A percentile compares a stretch with the other conserved stretches of the same genome.
phyloP scores from a whole-genome alignment of 1,140 invertebrate genomes.

The Tetramorium parvispinum region DNA sequence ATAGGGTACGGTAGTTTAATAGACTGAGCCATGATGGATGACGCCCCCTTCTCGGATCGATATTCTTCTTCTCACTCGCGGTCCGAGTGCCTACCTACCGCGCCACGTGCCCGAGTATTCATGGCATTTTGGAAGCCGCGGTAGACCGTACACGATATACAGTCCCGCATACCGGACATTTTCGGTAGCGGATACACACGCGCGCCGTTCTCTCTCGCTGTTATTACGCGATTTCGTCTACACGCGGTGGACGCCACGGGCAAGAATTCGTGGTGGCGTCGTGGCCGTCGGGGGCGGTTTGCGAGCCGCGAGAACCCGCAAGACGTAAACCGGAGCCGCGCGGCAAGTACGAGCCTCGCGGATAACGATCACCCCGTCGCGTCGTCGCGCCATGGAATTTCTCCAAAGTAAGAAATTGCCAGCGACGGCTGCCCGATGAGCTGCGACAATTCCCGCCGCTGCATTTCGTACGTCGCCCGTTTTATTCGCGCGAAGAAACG shows the following conservation, averaged over 20 bases:
- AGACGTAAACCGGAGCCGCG: not conserved
- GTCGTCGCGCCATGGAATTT: conserved; percentile 57
- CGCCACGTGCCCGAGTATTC: conserved; percentile 61
- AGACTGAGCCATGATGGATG: conserved; percentile 80
- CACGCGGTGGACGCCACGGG: conserved; percentile 46
- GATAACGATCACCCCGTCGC: conserved; percentile 58
- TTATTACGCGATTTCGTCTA: conserved; percentile 69
- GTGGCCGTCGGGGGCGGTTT: conserved; percentile 22
- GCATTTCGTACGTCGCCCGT: conserved; percentile 27
- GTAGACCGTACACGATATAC: conserved; percentile 55
- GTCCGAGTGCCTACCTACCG: conserved; percentile 55
- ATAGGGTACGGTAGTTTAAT: conserved; percentile 77
- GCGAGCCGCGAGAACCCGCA: conserved; percentile 8
- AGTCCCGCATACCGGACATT: conserved; percentile 69
- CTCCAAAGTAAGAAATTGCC: conserved; percentile 65
- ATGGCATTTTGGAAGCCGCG: conserved; percentile 67
- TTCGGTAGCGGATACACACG: conserved; percentile 35
- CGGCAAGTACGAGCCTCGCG: conserved; percentile 58
- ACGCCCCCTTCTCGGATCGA: conserved; percentile 67
- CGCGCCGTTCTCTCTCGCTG: not conserved
- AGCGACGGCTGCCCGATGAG: conserved; percentile 16
- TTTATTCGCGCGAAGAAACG: conserved; percentile 51
- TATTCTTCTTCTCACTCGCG: conserved; percentile 71
- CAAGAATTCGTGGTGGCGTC: conserved; percentile 63
- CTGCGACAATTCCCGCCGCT: conserved; percentile 50